Evolutionary conservation across 2,797 vertebrate species (phyloP).

Genomic region (Menidia menidia): DNA sequence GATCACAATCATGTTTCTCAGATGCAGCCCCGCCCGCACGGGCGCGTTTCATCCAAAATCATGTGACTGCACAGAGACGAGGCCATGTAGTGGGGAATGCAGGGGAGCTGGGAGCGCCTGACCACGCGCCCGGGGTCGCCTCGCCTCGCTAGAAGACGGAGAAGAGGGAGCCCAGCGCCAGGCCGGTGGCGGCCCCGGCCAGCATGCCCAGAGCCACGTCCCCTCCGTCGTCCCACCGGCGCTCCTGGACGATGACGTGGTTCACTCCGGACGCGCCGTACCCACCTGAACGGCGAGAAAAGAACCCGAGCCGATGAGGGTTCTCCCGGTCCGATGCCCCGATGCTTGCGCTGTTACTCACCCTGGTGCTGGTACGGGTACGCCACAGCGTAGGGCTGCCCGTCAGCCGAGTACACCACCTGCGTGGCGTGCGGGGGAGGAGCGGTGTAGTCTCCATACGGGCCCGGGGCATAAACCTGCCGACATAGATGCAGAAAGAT

Average conservation of each 20-base stretch:
- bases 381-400: constrained; percentile 88
- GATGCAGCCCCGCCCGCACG: constrained; percentile 33
- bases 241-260: constrained; percentile 90
- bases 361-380: constrained; percentile 87
- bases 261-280: constrained; percentile 86
- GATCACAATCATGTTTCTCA: constrained; percentile 62
- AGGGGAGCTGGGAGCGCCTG: not conserved
- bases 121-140: no score
- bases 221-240: constrained; percentile 86
- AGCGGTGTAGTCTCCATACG: constrained; percentile 82
- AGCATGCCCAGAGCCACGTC: constrained; percentile 93
- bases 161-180: constrained; percentile 95
- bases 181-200: constrained; percentile 92
- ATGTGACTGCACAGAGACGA: constrained; percentile 55
- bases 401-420: constrained; percentile 88
- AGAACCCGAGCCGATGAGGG: not conserved
- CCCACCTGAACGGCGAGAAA: constrained; percentile 74
- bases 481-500: not conserved
- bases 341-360: constrained; percentile 23
- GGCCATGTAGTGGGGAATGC: constrained; percentile 41
- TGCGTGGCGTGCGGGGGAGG: constrained; percentile 83
- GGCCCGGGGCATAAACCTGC: constrained; percentile 88
- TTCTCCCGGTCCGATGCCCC: not conserved
- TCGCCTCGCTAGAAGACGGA: constrained; percentile 88
- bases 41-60: constrained; percentile 51